A percentile compares a stretch with the other conserved stretches of the same genome.
Evolutionary conservation across 2,797 vertebrate genomes (phyloP).

Genomic region (Vespertilio murinus): DNA sequence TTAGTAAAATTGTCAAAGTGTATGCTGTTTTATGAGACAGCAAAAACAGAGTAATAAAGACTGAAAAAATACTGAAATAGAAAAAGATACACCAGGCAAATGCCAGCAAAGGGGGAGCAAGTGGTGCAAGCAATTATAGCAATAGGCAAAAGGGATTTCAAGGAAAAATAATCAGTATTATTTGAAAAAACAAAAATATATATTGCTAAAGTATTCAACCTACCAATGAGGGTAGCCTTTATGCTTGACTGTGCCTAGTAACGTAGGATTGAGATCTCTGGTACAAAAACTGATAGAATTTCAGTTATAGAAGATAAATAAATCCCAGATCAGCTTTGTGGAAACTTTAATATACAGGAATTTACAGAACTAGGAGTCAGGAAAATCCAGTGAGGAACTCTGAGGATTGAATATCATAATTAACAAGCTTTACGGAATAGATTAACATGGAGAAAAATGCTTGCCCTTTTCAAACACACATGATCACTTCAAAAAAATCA

Average conservation of each 20-base stretch:
- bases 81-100: neutral
- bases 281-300: neutral
- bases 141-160: neutral
- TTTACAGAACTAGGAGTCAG: neutral
- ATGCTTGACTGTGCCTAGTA: neutral
- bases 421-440: neutral
- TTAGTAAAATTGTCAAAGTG: neutral
- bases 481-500: neutral
- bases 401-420: neutral
- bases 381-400: neutral
- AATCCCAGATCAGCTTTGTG: too few species aligned
- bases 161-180: neutral
- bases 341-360: neutral
- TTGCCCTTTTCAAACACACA: neutral
- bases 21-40: neutral
- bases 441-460: neutral
- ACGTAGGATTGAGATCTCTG: neutral
- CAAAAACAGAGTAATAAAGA: neutral
- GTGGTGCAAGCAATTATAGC: neutral
- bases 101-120: neutral
- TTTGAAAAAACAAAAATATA: neutral
- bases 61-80: neutral
- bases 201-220: neutral
- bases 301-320: too few species aligned
- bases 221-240: neutral